Evolutionary conservation across 1,140 invertebrate species (phyloP), one percentile per base, ranked within the genome.

Genomic region (Anthonomus grandis): DNA sequence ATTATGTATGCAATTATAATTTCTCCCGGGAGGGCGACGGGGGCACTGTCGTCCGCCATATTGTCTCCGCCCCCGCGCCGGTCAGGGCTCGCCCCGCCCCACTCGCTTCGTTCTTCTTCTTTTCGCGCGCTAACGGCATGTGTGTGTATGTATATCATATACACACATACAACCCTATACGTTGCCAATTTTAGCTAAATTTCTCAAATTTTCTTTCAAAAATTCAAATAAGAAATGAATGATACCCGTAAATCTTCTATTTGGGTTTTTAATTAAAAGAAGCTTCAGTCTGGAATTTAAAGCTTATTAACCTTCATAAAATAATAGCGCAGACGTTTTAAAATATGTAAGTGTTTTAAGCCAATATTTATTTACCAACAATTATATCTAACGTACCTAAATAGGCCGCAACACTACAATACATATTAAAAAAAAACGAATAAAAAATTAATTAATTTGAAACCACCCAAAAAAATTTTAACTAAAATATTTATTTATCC

Each of bases 1-100:
- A 58, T 68, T 69, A 66, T 60, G 66, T 69, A 68, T 70, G 69
- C 69, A 70, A 70, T 70, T 70, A 70, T 70, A 70, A 70, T 70
- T 69, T 66, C 34, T 63, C 64, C 65, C 59, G 63, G 69, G 66
- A 64, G 58, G 34, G 46, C 56, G 59, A n/a, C 64, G 63, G 67
- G 67, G 68, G 65, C 60, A 63, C 63, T 65, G 64, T 67, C 64
- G 64, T 72, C 71, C 71, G 70, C 71, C 71, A 73, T 73, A 73
- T 73, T 73, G 71, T 73, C 70, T 66, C 69, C 71, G 71, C 71
- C 71, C 71, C 70, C 70, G 67, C 70, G 55, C 47, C 23, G 57
- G 56, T 42, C 45, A 63, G 55, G 68, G 67, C 64, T 66, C 71
- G 71, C 71, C 71, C 52, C n/a, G n/a, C n/a, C n/a, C n/a, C n/a